Evolutionary conservation across 1,140 invertebrate species (phyloP).

Genomic region (Micrasema longulum): DNA sequence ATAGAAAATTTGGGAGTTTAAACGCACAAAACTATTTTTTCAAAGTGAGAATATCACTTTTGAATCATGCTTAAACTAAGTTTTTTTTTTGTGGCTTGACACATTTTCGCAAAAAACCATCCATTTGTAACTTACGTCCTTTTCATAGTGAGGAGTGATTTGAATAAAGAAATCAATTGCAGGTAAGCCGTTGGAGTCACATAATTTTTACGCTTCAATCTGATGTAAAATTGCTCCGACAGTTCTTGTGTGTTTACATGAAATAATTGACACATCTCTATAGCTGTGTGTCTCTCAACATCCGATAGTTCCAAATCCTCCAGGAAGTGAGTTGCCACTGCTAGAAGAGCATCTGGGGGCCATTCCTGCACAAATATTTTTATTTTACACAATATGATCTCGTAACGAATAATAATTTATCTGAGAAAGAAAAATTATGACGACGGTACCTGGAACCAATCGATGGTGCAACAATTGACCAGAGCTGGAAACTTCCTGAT

Average conservation of each 20-base stretch:
- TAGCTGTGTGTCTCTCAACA: conserved; percentile 76
- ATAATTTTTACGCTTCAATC: conserved; percentile 84
- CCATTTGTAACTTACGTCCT: conserved; percentile 71
- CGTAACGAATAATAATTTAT: too few relatives aligned
- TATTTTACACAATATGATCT: too few relatives aligned
- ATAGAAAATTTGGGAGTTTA: too few relatives aligned
- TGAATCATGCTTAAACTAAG: too few relatives aligned
- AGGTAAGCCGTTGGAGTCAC: conserved; percentile 96
- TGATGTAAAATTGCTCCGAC: conserved; percentile 78
- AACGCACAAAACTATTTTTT: too few relatives aligned
- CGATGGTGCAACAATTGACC: conserved; percentile 96
- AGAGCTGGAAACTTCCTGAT: conserved; percentile 94
- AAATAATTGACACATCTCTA: conserved; percentile 92
- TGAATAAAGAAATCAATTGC: conserved; percentile 92
- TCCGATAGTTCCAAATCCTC: conserved; percentile 86
- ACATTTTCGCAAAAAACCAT: too few relatives aligned
- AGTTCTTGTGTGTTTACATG: conserved; percentile 86
- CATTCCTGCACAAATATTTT: conserved; percentile 78
- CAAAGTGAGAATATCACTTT: too few relatives aligned
- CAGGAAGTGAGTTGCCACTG: conserved; percentile 90
- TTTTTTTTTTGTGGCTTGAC: too few relatives aligned
- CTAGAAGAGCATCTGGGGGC: conserved; percentile 92
- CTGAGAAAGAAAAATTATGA: too few relatives aligned
- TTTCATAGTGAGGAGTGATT: conserved; percentile 82
- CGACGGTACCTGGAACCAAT: conserved; percentile 92